These are phyloP conservation scores for Pseudorectes ferrugineus DNA, from an alignment of 2,113 vertebrate species.

Conservation along the genomic window DNA sequence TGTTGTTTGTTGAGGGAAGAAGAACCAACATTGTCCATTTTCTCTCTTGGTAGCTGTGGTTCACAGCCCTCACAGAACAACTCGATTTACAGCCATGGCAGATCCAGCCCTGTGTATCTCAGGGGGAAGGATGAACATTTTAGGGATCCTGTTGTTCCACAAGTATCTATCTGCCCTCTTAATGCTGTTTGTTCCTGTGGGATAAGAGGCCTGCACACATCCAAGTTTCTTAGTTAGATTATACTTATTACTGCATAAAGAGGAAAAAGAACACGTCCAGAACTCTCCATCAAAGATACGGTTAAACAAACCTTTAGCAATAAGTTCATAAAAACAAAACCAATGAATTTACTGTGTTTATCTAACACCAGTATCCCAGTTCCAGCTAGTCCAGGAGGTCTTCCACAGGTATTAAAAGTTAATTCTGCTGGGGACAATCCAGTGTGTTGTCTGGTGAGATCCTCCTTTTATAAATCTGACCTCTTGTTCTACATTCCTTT, in stretches of 20 bases:
- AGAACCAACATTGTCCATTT: neutral
- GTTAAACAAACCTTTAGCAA: neutral
- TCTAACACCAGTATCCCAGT: neutral
- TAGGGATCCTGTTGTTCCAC: neutral
- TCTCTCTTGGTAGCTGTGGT: neutral
- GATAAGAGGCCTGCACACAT: rapidly evolving
- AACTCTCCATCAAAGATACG: neutral
- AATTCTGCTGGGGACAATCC: neutral
- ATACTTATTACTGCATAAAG: neutral
- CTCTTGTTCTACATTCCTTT: neutral
- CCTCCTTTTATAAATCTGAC: neutral
- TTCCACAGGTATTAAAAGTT: neutral
- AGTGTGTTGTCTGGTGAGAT: neutral
- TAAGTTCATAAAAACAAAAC: neutral
- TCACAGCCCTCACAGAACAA: neutral
- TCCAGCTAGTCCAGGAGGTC: neutral
- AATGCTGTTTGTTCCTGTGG: neutral
- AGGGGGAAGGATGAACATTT: neutral
- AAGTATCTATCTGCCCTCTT: neutral
- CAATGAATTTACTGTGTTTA: neutral
- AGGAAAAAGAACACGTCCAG: neutral
- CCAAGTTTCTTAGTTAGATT: neutral
- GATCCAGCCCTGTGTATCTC: neutral
- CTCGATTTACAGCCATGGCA: neutral
- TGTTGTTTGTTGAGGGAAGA: neutral